Conservation (phyloP, 2,113 vertebrate species). For the Dromaius novaehollandiae region DNA sequence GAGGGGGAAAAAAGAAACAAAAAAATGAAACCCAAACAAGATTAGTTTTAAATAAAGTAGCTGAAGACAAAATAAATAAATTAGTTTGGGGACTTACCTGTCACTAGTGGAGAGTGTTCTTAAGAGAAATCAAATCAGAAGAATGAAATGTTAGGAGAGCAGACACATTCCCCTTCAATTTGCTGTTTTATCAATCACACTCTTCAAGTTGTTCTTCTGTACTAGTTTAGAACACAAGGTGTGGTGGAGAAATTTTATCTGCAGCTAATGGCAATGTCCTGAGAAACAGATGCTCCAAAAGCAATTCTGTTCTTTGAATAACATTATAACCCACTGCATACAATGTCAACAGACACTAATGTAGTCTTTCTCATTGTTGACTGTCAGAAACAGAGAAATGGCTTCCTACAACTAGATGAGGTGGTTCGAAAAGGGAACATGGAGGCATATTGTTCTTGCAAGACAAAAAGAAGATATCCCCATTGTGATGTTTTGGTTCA, state of each 20-base stretch:
- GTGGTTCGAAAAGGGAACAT: not conserved
- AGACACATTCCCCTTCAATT: not conserved
- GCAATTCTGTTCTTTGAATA: not conserved
- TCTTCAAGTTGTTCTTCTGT: not conserved
- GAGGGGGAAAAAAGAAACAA: not conserved
- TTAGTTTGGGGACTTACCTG: constrained; percentile 29
- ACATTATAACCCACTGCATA: not conserved
- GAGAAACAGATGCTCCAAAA: not conserved
- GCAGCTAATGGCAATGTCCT: not conserved
- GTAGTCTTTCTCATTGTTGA: not conserved
- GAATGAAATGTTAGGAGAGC: not conserved
- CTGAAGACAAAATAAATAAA: constrained; percentile 37
- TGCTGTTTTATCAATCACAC: not conserved
- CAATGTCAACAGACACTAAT: not conserved
- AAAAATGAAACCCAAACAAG: not conserved
- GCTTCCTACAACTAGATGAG: not conserved
- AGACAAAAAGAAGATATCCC: not conserved
- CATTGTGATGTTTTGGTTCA: not conserved
- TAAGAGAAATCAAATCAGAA: constrained; percentile 30
- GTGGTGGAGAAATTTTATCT: not conserved
- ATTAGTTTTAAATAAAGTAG: constrained; percentile 27
- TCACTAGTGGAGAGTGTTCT: not conserved
- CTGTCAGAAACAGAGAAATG: not conserved
- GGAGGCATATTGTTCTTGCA: not conserved
- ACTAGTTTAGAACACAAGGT: not conserved